Evolutionary conservation across 2,888 invertebrate genomes (phyloP).

Genomic region (Fragum sueziense): DNA sequence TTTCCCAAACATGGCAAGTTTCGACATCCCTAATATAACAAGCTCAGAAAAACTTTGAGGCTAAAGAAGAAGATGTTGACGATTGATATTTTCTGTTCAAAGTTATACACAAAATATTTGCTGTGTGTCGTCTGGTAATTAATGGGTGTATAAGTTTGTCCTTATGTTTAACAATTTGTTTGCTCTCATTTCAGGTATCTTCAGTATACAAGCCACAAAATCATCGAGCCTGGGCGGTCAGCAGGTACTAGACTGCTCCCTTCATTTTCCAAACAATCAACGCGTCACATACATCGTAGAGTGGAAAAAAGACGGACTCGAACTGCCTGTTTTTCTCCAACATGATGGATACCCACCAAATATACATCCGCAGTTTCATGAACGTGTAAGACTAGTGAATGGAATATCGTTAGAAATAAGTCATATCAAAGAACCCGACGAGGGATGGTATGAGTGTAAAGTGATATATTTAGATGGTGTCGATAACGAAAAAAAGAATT

Average conservation of each 20-base stretch:
- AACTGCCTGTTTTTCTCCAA: conserved; percentile 98
- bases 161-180: too few relatives aligned
- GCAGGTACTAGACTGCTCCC: conserved; percentile 98
- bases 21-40: too few relatives aligned
- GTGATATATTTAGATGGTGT: conserved; percentile 97
- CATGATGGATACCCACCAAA: conserved; percentile 99
- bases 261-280: conserved; percentile 95
- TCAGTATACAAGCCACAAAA: conserved; percentile 84
- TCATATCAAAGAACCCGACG: conserved; percentile 95
- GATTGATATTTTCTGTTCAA: too few relatives aligned
- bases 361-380: conserved; percentile 88
- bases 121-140: too few relatives aligned
- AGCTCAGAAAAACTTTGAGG: too few relatives aligned
- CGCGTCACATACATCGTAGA: conserved; percentile 98
- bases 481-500: conserved; percentile 86
- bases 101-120: too few relatives aligned
- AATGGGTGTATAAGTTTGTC: too few relatives aligned
- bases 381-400: conserved; percentile 82
- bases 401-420: conserved; percentile 91
- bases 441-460: conserved; percentile 98
- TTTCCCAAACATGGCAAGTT: too few relatives aligned
- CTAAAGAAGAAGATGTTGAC: too few relatives aligned
- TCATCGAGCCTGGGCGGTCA: conserved; percentile 98
- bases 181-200: conserved; percentile 49
- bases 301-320: conserved; percentile 99